Evolutionary conservation across 2,113 vertebrate species (phyloP).

Genomic region (Arizona elegans): DNA sequence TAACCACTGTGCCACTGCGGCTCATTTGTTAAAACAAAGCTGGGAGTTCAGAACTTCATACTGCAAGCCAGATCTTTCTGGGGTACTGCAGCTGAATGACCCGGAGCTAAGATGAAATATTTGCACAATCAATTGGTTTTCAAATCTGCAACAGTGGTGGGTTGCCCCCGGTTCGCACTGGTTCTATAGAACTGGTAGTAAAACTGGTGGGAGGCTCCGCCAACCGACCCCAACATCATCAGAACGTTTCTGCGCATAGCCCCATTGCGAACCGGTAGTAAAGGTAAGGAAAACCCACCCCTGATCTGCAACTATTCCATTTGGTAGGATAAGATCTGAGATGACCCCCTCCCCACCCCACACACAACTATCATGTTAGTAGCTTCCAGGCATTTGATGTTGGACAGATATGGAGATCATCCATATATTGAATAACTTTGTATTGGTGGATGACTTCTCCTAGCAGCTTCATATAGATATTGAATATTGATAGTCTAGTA

Average conservation of each 20-base stretch:
- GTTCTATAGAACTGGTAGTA: no score
- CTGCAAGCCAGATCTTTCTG: neutral
- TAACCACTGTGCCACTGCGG: no score
- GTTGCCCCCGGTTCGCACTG: no score
- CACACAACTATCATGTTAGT: neutral
- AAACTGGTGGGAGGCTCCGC: no score
- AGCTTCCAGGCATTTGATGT: neutral
- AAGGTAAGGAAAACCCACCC: no score
- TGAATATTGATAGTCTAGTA: neutral
- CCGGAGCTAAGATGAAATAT: neutral
- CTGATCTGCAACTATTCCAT: neutral
- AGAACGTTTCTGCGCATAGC: no score
- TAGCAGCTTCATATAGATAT: neutral
- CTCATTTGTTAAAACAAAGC: neutral
- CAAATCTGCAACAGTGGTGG: neutral
- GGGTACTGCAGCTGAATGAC: neutral
- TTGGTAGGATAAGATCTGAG: neutral
- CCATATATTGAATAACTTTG: neutral
- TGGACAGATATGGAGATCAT: neutral
- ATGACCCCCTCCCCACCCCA: fast-evolving
- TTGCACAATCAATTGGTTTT: neutral
- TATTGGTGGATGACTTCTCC: neutral
- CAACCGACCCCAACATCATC: no score
- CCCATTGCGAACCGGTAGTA: no score
- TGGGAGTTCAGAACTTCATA: neutral